These are phyloP conservation scores for Plectropomus leopardus DNA, from an alignment of 2,113 vertebrate species.

Conservation along the genomic window DNA sequence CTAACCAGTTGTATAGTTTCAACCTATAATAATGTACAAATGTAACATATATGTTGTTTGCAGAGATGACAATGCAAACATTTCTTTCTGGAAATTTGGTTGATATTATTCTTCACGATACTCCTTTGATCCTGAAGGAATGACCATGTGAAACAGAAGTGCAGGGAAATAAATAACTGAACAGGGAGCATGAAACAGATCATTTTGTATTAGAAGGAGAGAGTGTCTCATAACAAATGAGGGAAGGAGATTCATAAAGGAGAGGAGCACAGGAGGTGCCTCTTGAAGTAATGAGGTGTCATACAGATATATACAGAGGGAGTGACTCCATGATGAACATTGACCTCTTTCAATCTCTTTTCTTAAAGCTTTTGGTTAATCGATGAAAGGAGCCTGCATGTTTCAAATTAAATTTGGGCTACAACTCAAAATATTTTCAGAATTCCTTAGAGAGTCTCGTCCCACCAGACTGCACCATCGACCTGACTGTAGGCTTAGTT, in stretches of 20 bases:
- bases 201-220: not conserved
- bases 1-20: too few relatives aligned
- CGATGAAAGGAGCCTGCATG: not conserved
- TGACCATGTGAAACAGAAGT: not conserved
- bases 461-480: not conserved
- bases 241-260: not conserved
- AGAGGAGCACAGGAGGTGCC: not conserved
- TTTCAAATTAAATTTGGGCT: not conserved
- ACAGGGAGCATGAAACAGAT: fast-evolving
- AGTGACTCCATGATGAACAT: not conserved
- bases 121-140: not conserved
- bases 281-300: conserved; percentile 11
- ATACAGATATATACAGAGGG: not conserved
- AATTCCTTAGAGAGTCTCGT: not conserved
- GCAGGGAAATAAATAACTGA: not conserved
- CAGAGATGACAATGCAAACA: too few relatives aligned
- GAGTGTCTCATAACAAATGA: not conserved
- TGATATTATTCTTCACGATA: not conserved
- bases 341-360: not conserved
- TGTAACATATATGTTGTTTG: too few relatives aligned
- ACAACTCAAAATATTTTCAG: not conserved
- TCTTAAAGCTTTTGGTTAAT: not conserved
- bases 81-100: too few relatives aligned
- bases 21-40: too few relatives aligned
- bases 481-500: not conserved